Evolutionary conservation across 2,113 vertebrate species (phyloP), one percentile per base, ranked within the genome.

Genomic region (Zosterops lateralis): DNA sequence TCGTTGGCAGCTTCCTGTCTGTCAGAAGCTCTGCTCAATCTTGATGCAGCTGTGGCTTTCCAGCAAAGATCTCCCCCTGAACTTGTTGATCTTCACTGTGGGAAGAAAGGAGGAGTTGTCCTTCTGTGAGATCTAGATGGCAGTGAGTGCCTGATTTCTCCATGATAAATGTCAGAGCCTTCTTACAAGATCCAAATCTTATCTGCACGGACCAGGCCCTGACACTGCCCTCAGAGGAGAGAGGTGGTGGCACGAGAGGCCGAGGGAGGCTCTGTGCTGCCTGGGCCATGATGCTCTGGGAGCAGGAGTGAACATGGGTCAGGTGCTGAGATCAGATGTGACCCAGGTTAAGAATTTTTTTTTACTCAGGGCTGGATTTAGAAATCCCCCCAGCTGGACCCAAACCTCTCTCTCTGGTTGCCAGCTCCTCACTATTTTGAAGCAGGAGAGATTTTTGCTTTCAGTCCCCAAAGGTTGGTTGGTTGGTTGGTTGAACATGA

Each of bases 261-360:
- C 0, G 3, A 62, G 78, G 57, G 53, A 14, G 54, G 70, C 72
- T 19, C 7, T 1, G 3, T 19, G 19, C 62, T 38, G 66, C 38
- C 0, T 3, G 2, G 36, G 50, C 47, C 1, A 0, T 0, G 17
- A 3, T 67, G 38, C 48, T 60, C 29, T 3, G 17, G 42, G 61
- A 44, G 8, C 25, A 6, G 1, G 5, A 26, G 8, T 2, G 2
- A 74, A 17, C 28, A 40, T 0, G 2, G 34, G 28, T 15, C 57
- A 53, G 9, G 17, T 3, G 5, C 62, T 65, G 58, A 80, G 84
- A 44, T 87, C 57, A 53, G 65, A 24, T 2, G 4, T 6, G 7
- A n/a, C 29, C 7, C 42, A n/a, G 40, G 28, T 48, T 72, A 67
- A 76, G 21, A 64, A 86, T n/a, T 70, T 26, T 20, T 31, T 45